Evolutionary conservation across 2,797 vertebrate genomes (phyloP), one percentile per base, ranked within the genome.

Genomic region (Cossypha heuglini): DNA sequence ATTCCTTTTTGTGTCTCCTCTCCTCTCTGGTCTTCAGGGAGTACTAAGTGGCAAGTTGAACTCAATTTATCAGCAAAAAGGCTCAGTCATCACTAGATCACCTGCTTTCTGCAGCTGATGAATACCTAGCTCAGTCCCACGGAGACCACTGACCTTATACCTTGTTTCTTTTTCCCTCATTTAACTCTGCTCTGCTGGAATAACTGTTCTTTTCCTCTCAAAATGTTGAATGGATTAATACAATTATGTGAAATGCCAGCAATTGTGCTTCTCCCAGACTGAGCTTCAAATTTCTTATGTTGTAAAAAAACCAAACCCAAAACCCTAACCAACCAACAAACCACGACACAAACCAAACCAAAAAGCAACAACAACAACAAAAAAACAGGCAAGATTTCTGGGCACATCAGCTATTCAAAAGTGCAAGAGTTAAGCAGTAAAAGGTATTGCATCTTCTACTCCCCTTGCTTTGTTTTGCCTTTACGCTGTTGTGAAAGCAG

Each of bases 191-290:
- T 80, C 17, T 26, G 16, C 21, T 52, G 45, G 28, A 29, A 57
- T 40, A 71, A 62, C 35, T 49, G 35, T 4, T 58, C 33, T 76
- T 79, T 76, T 83, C 55, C 51, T 88, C 43, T 80, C 43, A 80
- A 42, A 35, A 9, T 86, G 26, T 49, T 86, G 59, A 52, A 80
- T 29, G n/a, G 51, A 29, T 76, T 57, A 33, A 76, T 38, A 42
- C 3, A 66, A 35, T 58, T 24, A 35, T 8, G 20, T 28, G 29
- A 62, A 90, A 66, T 4, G 26, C 29, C 21, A 80, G 46, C 9
- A 77, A 17, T 1, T 42, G 9, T 0, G 16, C 11, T 61, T 91
- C 0, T 0, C 14, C 10, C 8, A 19, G 61, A n/a, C 26, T 38
- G 33, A 88, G 21, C 43, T 85, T 61, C 16, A 42, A 28, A 83